Evolutionary conservation across 2,888 invertebrate species (phyloP), one percentile per base, ranked within the genome.

Genomic region (Trachelus troglodyta): DNA sequence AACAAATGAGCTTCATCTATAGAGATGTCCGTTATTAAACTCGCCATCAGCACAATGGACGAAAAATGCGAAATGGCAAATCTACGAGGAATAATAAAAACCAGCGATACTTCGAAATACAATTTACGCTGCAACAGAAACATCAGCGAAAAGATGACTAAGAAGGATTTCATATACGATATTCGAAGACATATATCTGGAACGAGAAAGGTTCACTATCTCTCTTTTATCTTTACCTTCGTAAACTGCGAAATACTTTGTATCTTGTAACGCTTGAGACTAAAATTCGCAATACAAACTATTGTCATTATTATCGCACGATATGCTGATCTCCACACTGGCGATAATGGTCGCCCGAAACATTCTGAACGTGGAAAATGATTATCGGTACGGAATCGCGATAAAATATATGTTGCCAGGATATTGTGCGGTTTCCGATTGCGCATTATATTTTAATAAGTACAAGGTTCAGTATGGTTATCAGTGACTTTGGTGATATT

Each of bases 111-210:
- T 15, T 79, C 85, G 4, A 89, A 89, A 76, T 89, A 89, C 69
- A 89, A 89, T 85, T 81, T 89, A 69, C 86, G 89, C 23, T 89
- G 89, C 74, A 87, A 87, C 78, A 86, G 88, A 11, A 87, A 83
- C 74, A 76, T 89, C 69, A 89, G 89, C 69, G 89, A 87, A 74
- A 89, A 88, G 82, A 88, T 89, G 89, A 87, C 85, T 33, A 86
- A 88, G 34, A 87, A 89, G 40, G 89, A 89, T 79, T 89, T 89
- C 34, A 80, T 89, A 30, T 89, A 89, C 75, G 88, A 89, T 34
- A 87, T 89, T 12, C 84, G 84, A 23, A 83, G 87, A 2, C 84
- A 86, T 30, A 74, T 79, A 69, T 79, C 78, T 30, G 69, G 74
- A 71, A 74, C 74, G 74, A 79, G 78, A 71, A 84, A 82, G 83